Evolutionary conservation across 2,113 vertebrate genomes (phyloP), one percentile per base, ranked within the genome.

Genomic region (Chlorodrepanis virens): DNA sequence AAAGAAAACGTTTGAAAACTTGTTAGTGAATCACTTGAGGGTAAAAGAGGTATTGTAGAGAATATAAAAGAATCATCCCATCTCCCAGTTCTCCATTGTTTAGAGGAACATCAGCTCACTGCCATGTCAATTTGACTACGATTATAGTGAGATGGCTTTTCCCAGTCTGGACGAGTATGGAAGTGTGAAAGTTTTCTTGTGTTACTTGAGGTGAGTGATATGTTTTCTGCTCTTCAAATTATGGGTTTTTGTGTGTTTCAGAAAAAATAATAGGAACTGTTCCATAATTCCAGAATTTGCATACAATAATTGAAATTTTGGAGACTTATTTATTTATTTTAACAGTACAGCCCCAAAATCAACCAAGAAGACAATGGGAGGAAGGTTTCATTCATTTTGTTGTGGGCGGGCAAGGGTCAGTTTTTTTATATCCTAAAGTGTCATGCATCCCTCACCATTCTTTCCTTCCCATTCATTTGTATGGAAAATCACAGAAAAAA

Each of bases 11-110:
- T 86, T 94, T 95, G 70, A 95, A 95, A 94, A 60, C 39, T 87
- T 93, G 72, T 93, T 95, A 97, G 94, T 70, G 53, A 52, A 90
- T 85, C 67, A 83, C 92, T 94, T 95, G 67, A 87, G 82, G 79
- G 54, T 91, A 88, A 89, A 96, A 89, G 64, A 76, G 47, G 27
- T 15, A 42, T 64, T 89, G 37, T 17, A 64, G n/a, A 67, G 74
- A 96, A 80, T 68, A 61, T 45, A 89, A 94, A 97, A 80, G 70
- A 90, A 87, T 44, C 29, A 87, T 45, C 25, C 25, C 6, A 10
- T 67, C 21, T 65, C 27, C 23, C 70, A 59, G 17, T 89, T 85
- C 57, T 37, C 24, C 23, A 40, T 37, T 76, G 28, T 90, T 87
- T 70, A 53, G 44, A 68, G 28, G 14, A 91, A 87, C 35, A 29